These are phyloP conservation scores for Eptesicus fuscus DNA, from an alignment of 2,113 vertebrate species.

Conservation along the genomic window DNA sequence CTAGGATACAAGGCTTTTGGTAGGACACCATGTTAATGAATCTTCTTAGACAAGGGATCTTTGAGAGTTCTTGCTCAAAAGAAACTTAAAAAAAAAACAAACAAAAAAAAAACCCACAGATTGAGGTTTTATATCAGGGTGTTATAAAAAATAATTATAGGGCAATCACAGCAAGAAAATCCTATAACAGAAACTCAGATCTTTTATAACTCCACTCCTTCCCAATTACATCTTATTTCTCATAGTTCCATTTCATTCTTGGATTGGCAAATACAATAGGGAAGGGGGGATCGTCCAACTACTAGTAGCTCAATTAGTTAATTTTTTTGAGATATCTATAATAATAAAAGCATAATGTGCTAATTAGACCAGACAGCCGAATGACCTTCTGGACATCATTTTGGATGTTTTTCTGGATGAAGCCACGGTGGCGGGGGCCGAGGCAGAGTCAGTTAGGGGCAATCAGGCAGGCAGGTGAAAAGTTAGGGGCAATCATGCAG, in stretches of 20 bases:
- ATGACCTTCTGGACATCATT: too few relatives aligned
- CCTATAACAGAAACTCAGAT: not conserved
- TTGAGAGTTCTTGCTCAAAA: not conserved
- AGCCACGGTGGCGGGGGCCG: too few relatives aligned
- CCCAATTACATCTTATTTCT: not conserved
- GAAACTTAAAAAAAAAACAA: not conserved
- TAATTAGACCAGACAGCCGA: too few relatives aligned
- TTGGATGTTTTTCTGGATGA: too few relatives aligned
- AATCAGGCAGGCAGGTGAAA: too few relatives aligned
- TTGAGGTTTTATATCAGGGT: not conserved
- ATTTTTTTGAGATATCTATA: not conserved
- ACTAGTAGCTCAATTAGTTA: not conserved
- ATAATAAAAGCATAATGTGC: too few relatives aligned
- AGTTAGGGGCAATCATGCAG: too few relatives aligned
- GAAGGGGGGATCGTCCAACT: too few relatives aligned
- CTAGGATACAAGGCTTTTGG: not conserved
- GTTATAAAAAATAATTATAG: not conserved
- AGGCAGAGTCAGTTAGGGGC: too few relatives aligned
- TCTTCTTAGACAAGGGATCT: not conserved
- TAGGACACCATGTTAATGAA: not conserved
- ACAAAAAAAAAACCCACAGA: not conserved
- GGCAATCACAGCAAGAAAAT: not conserved
- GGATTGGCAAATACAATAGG: not conserved
- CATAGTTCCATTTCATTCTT: not conserved
- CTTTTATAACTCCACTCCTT: rapidly evolving